Percentiles rank a stretch among this genome's conserved stretches.
phyloP scores from a whole-genome alignment of 2,797 vertebrate species.

The Melanotaenia boesemani region DNA sequence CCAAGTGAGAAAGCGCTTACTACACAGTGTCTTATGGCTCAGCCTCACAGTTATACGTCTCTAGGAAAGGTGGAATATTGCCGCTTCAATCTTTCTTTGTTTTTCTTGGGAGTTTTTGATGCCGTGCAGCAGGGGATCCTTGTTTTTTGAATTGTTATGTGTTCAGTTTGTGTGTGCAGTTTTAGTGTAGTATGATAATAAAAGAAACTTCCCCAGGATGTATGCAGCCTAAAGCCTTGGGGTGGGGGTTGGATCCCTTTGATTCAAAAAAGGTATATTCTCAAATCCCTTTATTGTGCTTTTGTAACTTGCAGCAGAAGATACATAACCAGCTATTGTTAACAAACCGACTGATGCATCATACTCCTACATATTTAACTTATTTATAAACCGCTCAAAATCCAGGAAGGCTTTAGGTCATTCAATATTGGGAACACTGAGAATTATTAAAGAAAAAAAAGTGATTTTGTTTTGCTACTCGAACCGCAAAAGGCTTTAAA shows the following conservation, averaged over 20 bases:
- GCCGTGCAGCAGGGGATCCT: slow-evolving; percentile 31
- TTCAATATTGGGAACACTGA: background rate
- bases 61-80: slow-evolving; percentile 71
- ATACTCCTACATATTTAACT: background rate
- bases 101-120: slow-evolving; percentile 50
- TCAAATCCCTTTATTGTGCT: slow-evolving; percentile 8
- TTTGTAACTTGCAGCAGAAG: slow-evolving; percentile 3
- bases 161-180: slow-evolving; percentile 39
- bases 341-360: background rate
- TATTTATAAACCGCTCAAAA: background rate
- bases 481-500: background rate
- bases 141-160: slow-evolving; percentile 46
- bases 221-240: slow-evolving; percentile 27
- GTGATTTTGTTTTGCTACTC: no score
- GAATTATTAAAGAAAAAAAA: no score
- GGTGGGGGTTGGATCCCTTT: slow-evolving; percentile 24
- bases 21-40: slow-evolving; percentile 63
- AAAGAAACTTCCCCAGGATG: slow-evolving; percentile 57
- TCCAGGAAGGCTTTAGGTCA: background rate
- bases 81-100: slow-evolving; percentile 59
- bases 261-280: slow-evolving; percentile 36
- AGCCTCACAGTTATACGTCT: slow-evolving; percentile 57
- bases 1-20: slow-evolving; percentile 82
- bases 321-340: background rate
- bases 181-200: slow-evolving; percentile 57